Percentiles rank a stretch among this genome's conserved stretches.
These are phyloP conservation scores for Aethes cnicana DNA, from an alignment of 2,888 invertebrate genomes.

Conservation along the genomic window DNA sequence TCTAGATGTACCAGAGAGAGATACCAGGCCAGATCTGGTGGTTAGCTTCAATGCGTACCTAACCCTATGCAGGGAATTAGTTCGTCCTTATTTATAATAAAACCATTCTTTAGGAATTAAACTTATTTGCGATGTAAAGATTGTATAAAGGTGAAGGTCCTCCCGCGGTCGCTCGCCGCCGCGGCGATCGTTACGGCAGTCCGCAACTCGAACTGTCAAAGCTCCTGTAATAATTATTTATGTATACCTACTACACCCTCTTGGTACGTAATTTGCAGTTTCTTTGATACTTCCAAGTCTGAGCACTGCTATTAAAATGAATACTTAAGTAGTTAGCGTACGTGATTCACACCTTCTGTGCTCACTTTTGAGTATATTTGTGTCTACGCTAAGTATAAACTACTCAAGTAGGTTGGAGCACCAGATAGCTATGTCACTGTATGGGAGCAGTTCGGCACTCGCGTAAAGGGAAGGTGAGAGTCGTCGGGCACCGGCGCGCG, in stretches of 20 bases:
- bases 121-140: conserved; percentile 6
- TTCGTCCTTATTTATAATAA: too few species aligned
- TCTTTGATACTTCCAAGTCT: not conserved
- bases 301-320: not conserved
- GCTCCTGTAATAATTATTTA: conserved; percentile 22
- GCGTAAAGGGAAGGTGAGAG: not conserved
- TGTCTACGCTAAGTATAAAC: conserved; percentile 24
- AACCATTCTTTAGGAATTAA: too few species aligned
- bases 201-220: conserved; percentile 34
- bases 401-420: conserved; percentile 25
- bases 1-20: too few species aligned
- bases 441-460: conserved; percentile 16
- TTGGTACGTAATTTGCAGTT: conserved; percentile 4
- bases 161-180: conserved; percentile 41
- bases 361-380: conserved; percentile 2
- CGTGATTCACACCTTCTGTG: not conserved
- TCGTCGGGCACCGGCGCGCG: not conserved
- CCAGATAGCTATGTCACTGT: conserved; percentile 23
- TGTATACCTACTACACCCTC: conserved; percentile 5
- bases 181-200: conserved; percentile 41
- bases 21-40: too few species aligned
- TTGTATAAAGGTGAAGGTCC: conserved; percentile 41
- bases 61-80: too few species aligned
- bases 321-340: not conserved
- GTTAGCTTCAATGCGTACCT: too few species aligned